Percentiles rank a stretch among this genome's conserved stretches.
Conservation (phyloP, 2,888 invertebrate species). For the Orchesellides sinensis region DNA sequence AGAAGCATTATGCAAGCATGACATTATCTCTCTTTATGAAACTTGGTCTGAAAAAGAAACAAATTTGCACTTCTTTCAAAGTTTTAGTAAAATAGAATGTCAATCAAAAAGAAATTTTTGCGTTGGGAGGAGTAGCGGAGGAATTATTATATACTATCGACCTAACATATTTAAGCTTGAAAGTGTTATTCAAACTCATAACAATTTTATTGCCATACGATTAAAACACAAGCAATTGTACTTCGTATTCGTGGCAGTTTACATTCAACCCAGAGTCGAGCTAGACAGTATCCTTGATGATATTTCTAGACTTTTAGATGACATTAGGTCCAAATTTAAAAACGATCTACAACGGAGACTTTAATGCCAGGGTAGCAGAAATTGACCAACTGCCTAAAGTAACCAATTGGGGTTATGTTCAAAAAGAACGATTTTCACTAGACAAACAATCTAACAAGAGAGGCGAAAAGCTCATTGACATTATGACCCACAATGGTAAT, state of each 20-base stretch:
- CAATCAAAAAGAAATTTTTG: not conserved
- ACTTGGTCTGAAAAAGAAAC: not conserved
- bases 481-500: not conserved
- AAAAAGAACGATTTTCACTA: not conserved
- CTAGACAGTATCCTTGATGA: not conserved
- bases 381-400: not conserved
- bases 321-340: not conserved
- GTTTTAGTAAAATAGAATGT: not conserved
- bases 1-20: not conserved
- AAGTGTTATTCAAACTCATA: not conserved
- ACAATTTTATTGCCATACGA: not conserved
- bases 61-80: not conserved
- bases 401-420: not conserved
- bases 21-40: slow-evolving; percentile 17
- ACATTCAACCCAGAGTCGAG: not conserved
- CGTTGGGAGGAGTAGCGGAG: slow-evolving; percentile 35
- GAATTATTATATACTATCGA: not conserved
- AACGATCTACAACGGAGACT: slow-evolving; percentile 35
- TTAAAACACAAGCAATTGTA: not conserved
- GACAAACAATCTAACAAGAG: not conserved
- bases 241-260: not conserved
- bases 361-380: slow-evolving; percentile 37
- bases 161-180: not conserved
- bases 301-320: not conserved
- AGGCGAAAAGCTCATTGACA: slow-evolving; percentile 9